phyloP scores from a whole-genome alignment of 2,888 invertebrate species.

The Agriopis leucophaearia region DNA sequence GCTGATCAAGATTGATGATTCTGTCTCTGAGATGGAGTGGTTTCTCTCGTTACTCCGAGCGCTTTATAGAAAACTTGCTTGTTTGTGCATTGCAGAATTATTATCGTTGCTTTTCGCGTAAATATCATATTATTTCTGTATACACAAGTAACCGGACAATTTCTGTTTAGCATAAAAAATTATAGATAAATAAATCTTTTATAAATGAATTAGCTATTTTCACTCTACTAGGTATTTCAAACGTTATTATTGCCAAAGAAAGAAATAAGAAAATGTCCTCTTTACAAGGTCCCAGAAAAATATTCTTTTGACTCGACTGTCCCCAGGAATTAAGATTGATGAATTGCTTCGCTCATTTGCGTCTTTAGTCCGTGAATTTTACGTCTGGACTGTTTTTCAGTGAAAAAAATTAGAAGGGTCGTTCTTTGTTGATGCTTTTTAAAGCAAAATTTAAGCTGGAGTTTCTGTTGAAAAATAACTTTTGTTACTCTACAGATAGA shows the following conservation, averaged over 20 bases:
- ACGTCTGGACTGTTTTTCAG: conserved; percentile 52
- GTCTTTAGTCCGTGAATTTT: conserved; percentile 48
- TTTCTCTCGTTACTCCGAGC: conserved; percentile 39
- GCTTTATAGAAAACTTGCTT: conserved; percentile 33
- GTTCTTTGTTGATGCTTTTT: conserved; percentile 38
- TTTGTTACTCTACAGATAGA: conserved; percentile 24
- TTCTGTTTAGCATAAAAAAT: not conserved
- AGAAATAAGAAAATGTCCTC: conserved; percentile 62
- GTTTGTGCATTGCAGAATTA: conserved; percentile 16
- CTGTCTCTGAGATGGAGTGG: conserved; percentile 47
- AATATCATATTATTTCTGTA: not conserved
- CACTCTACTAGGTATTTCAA: conserved; percentile 15
- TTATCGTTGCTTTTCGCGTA: not conserved
- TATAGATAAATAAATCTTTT: not conserved
- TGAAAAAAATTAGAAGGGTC: conserved; percentile 42
- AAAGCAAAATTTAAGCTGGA: conserved; percentile 23
- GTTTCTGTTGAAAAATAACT: conserved; percentile 32
- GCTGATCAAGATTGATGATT: conserved; percentile 60
- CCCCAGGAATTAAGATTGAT: conserved; percentile 73
- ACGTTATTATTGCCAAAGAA: conserved; percentile 42
- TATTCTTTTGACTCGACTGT: conserved; percentile 71
- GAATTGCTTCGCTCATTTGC: conserved; percentile 58
- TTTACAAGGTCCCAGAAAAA: conserved; percentile 59
- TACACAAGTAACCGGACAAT: not conserved
- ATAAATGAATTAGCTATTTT: conserved; percentile 21